Base-by-base conservation (phyloP, 2,888 invertebrate species). In the Loripinus fragilis region DNA sequence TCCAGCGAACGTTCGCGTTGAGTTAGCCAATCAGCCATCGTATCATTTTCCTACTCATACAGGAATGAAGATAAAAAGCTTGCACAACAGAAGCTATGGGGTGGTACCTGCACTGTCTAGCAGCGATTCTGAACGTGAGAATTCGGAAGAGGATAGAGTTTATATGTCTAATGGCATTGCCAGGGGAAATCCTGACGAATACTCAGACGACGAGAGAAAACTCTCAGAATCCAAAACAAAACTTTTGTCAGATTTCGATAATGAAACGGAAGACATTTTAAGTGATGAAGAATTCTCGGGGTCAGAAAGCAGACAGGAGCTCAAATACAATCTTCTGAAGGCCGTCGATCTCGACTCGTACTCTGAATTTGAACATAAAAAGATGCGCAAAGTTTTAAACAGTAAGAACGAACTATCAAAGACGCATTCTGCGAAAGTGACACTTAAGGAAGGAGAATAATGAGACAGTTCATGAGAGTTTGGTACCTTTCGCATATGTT, bases 331-430 rank as follows among this genome's bases (percentile, higher is more conserved):
- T 71, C 72, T 83, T 15, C 71, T 83, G 0, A 83, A 83, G 71
- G 83, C 83, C 0, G 71, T 83, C 10, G 83, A 83, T 28, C 64
- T 66, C 20, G 70, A 80, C 60, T 69, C 79, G 8, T 83, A 83
- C 52, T 38, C 70, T 17, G 80, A 77, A 23, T 83, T 70, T 65
- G 83, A 83, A 73, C 83, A 83, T 25, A 83, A 83, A 42, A 83
- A 83, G 41, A 66, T 78, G 25, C 69, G 78, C 33, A 60, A 60
- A 33, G 60, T 33, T 10, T 33, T 60, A 20, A 30, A 33, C 60
- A 30, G 20, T 23, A 30, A 28, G 28, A 33, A 33, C 33, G 60
- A 60, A 1, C 25, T 10, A 1, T 33, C 60, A 20, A 60, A 30
- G 17, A 33, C 33, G 1, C 60, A 60, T 60, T 60, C 33, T 23